Conservation (phyloP, 1,140 invertebrate genomes). For the Galendromus occidentalis region DNA sequence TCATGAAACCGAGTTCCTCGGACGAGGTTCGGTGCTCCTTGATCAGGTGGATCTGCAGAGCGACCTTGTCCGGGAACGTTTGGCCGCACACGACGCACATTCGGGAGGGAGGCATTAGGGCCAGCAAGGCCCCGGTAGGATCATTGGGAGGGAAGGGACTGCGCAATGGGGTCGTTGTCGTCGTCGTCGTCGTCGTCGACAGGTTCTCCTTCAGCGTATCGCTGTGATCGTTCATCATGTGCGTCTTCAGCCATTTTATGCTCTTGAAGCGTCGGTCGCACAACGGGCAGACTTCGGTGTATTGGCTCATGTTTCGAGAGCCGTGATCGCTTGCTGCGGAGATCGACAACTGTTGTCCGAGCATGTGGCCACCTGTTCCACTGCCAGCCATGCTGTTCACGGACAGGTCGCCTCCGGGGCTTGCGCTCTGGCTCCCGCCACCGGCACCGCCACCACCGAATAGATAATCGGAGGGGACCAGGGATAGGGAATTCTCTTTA, state of each 20-base stretch:
- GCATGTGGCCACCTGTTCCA: slow-evolving; percentile 12
- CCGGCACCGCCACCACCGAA: too few species aligned
- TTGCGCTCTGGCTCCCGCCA: slow-evolving; percentile 20
- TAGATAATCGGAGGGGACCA: slow-evolving; percentile 13
- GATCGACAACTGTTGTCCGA: slow-evolving; percentile 15
- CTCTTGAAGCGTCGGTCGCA: slow-evolving; percentile 70
- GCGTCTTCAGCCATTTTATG: slow-evolving; percentile 67
- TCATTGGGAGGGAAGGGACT: background rate
- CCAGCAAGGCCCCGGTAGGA: slow-evolving; percentile 1
- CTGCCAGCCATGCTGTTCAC: slow-evolving; percentile 24
- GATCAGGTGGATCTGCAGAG: slow-evolving; percentile 36
- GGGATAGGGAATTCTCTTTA: slow-evolving; percentile 15
- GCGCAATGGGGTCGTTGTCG: background rate
- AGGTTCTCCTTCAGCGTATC: slow-evolving; percentile 43
- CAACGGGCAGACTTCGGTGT: slow-evolving; percentile 58
- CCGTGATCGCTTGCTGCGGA: slow-evolving; percentile 33
- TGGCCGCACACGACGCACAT: slow-evolving; percentile 33
- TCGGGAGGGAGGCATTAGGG: slow-evolving; percentile 3
- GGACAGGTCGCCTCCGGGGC: slow-evolving; percentile 25
- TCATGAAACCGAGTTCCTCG: slow-evolving; percentile 21
- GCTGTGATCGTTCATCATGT: slow-evolving; percentile 65
- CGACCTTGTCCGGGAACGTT: slow-evolving; percentile 30
- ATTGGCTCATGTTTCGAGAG: slow-evolving; percentile 44
- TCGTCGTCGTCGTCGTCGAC: background rate
- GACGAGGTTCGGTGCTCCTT: slow-evolving; percentile 31